phyloP scores from a whole-genome alignment of 2,888 invertebrate genomes.

The Ormyrus thymus region DNA sequence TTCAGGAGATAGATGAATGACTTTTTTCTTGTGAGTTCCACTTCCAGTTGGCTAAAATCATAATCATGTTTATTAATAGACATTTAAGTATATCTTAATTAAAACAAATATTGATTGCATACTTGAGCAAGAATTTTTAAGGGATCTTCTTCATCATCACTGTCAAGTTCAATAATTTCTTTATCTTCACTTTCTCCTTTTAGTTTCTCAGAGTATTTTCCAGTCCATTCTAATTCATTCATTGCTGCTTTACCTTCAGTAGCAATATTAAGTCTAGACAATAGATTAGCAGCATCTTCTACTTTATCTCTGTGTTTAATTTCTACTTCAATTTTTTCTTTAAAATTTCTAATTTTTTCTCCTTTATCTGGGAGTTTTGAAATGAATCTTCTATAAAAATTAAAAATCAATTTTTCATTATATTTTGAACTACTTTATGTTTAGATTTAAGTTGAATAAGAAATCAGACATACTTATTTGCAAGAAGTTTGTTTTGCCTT shows the following conservation, averaged over 20 bases:
- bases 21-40: conserved; percentile 76
- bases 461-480: conserved; percentile 70
- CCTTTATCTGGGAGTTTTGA: conserved; percentile 79
- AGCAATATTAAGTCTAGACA: conserved; percentile 76
- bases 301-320: conserved; percentile 76
- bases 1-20: conserved; percentile 75
- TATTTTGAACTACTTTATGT: not conserved
- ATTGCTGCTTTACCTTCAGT: conserved; percentile 75
- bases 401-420: conserved; percentile 17
- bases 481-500: conserved; percentile 78
- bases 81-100: conserved; percentile 19
- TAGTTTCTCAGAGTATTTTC: conserved; percentile 72
- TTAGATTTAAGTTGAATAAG: conserved; percentile 2
- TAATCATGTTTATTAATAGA: conserved; percentile 29
- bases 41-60: conserved; percentile 71
- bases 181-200: conserved; percentile 63
- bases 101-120: conserved; percentile 43
- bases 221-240: conserved; percentile 80
- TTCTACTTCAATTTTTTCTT: conserved; percentile 76
- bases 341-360: conserved; percentile 76
- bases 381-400: conserved; percentile 75
- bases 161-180: conserved; percentile 77
- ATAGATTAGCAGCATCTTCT: conserved; percentile 76
- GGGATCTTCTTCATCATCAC: conserved; percentile 79
- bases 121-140: conserved; percentile 79